Base-by-base conservation (phyloP, 1,140 invertebrate species). In the Cotesia chilonis region DNA sequence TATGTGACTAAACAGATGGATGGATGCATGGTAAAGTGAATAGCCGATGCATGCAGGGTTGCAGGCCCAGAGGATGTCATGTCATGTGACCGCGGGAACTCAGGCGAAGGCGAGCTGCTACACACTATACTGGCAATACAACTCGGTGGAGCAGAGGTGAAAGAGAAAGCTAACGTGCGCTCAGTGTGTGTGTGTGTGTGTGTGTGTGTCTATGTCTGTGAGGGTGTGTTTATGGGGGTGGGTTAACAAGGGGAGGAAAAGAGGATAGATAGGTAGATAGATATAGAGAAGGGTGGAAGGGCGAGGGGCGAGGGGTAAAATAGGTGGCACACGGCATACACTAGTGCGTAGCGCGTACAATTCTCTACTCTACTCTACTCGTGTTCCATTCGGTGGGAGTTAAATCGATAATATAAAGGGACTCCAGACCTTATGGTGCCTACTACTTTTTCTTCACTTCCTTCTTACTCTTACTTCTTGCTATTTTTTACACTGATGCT, bases 341-440 rank as follows among this genome's bases (percentile, higher is more conserved):
- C 2, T 28, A 28, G 28, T 78, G 75, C 74, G 74, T 75, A 68
- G 68, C 47, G 71, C 76, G 78, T 77, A 74, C 74, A 71, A 77
- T 81, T 72, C 72, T 35, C 71, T 60, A 47, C 41, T 47, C 41
- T 81, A 69, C 72, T 35, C 71, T 60, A 47, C 41, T 47, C 41
- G 41, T 47, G 41, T 47, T 47, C 41, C 41, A 47, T 47, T 47
- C 41, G 75, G 81, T 79, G 76, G 82, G 80, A 82, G 71, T 37
- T 72, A 82, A 78, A 83, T 83, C 82, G 81, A 83, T 83, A 83
- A 74, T 78, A 81, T 80, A 82, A 82, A 80, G 79, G 82, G 76
- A 38, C 54, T 54, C 78, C 80, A 81, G 78, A 83, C 82, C 82
- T 83, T 82, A 83, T 83, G 82, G 82, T 83, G 81, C 80, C 79